A percentile compares a stretch with the other conserved stretches of the same genome.
Conservation (phyloP, 2,797 vertebrate genomes). For the Hylomyscus alleni region DNA sequence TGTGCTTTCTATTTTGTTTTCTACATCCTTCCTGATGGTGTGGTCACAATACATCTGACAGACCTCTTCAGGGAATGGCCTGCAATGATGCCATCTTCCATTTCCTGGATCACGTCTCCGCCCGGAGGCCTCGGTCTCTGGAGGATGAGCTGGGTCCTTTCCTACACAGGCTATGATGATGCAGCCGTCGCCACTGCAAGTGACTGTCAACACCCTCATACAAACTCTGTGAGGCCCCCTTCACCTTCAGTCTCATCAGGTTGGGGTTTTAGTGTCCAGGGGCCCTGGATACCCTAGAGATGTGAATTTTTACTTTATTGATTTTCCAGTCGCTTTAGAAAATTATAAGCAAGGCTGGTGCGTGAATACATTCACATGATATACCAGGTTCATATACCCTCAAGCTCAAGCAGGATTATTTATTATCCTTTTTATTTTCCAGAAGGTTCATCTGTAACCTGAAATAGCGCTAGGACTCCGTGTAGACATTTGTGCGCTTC, state of each 20-base stretch:
- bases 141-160: constrained; percentile 32
- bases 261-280: neutral
- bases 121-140: constrained; percentile 2
- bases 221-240: neutral
- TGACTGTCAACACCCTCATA: neutral
- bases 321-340: constrained; percentile 38
- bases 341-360: constrained; percentile 5
- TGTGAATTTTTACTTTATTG: constrained; percentile 31
- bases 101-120: constrained; percentile 84
- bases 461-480: neutral
- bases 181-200: neutral
- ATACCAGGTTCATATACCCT: constrained; percentile 1
- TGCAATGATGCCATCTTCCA: constrained; percentile 74
- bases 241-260: neutral
- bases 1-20: constrained; percentile 82
- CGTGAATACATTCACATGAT: neutral
- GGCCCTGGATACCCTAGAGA: neutral
- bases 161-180: neutral
- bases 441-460: neutral
- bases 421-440: neutral
- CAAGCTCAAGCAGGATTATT: constrained; percentile 22
- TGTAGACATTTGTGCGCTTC: neutral
- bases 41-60: constrained; percentile 77
- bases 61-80: constrained; percentile 70
- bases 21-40: constrained; percentile 83